Evolutionary conservation across 2,797 vertebrate genomes (phyloP), one percentile per base, ranked within the genome.

Genomic region (Pogonophryne albipinna): DNA sequence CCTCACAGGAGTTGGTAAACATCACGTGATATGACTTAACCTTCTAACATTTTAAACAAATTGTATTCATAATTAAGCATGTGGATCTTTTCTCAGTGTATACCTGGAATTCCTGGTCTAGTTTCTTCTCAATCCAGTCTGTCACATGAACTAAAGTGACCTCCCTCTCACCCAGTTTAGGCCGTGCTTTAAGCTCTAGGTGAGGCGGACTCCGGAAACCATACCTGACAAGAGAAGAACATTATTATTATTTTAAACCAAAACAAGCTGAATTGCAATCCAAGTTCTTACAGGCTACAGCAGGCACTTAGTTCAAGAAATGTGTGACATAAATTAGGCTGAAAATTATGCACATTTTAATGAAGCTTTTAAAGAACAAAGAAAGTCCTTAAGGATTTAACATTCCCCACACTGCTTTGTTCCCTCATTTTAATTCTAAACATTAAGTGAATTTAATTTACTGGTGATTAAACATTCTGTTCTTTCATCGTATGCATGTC

Each of bases 21-120:
- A 52, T 6, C 1, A 15, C 15, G 4, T 3, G 14, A 51, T 34
- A 17, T 31, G 1, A 60, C 61, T n/a, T 34, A 1, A 49, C 10
- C 50, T 47, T 44, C 10, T 31, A 38, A 63, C 1, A 19, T 9
- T 20, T 23, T 51, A 13, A 50, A 59, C 31, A n/a, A 31, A 52
- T 2, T 31, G 13, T 38, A 57, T 38, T 31, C 20, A 6, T 17
- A 15, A 59, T 14, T 0, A 10, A 38, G 53, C 3, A 27, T 72
- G 13, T 19, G 4, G 23, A 49, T 56, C 51, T 64, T 74, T 52
- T 15, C 16, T 61, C 27, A 15, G 19, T 17, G n/a, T 45, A 10
- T 90, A 99, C 98, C 97, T 99, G 98, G 91, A 99, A 99, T 87
- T 99, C 98, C 86, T 99, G 97, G 84, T 99, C 96, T 81, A 99